Base-by-base conservation (phyloP, 2,888 invertebrate genomes). In the Syrphus vitripennis region DNA sequence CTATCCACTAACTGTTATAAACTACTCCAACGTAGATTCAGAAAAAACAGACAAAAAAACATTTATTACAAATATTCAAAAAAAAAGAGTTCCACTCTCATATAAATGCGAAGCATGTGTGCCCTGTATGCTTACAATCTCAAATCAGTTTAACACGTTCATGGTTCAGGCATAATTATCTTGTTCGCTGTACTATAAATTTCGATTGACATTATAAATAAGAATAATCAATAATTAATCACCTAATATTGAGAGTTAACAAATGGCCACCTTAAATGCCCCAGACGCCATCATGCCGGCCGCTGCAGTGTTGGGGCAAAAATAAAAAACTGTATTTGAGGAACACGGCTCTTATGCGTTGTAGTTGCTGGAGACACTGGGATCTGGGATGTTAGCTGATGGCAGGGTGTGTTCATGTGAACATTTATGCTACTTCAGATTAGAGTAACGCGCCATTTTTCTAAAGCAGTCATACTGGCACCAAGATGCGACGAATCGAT, bases 141-240 rank as follows among this genome's bases (percentile, higher is more conserved):
- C 1, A 50, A 50, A 50, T 24, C 50, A 50, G 50, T 24, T 50
- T 24, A 14, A 50, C 50, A 50, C 50, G 50, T 50, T 14, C 50
- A 50, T n/a, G 50, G 14, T 24, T 24, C 31, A 48, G 61, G 7
- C 61, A 26, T 40, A 16, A 24, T 63, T 74, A 40, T 74, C 37
- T 59, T 48, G 26, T 42, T 37, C 26, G 19, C 12, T 24, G 12
- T 37, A 9, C 61, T 57, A 63, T 65, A 63, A 71, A 65, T 72
- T 72, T 48, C 55, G 19, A 71, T 71, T 48, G 48, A 53, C 57
- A 40, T 83, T 78, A 42, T 63, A 57, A 57, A 83, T 75, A 40
- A 61, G 6, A 19, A 40, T 16, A 24, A 50, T 24, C n/a, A 59
- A 78, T 83, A 83, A 83, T 83, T 78, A 78, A 83, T 78, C 78